phyloP scores from a whole-genome alignment of 2,888 invertebrate genomes.

The Ganaspis brasiliensis region DNA sequence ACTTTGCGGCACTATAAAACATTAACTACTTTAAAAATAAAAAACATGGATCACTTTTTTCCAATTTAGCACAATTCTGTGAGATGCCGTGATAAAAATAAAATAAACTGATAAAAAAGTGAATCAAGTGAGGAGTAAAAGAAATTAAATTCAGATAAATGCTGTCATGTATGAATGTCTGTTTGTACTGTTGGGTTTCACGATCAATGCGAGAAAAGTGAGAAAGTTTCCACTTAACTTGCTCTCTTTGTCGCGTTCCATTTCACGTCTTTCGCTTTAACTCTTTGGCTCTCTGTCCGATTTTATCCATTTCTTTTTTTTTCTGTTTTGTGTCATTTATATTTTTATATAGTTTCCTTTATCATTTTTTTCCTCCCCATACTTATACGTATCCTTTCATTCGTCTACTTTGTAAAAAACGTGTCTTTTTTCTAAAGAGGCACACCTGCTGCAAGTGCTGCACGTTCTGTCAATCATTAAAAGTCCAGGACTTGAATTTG shows the following conservation, averaged over 20 bases:
- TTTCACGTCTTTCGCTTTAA: neutral
- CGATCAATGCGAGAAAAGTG: neutral
- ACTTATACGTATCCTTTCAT: slow-evolving; percentile 41
- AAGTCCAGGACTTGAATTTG: slow-evolving; percentile 8
- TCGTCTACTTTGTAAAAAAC: neutral
- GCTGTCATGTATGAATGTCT: neutral
- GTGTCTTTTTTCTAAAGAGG: neutral
- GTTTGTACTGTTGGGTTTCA: neutral
- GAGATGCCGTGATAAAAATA: too few relatives aligned
- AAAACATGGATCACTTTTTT: too few relatives aligned
- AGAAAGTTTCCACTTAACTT: slow-evolving; percentile 4
- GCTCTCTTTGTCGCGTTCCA: neutral
- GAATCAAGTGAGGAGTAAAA: neutral
- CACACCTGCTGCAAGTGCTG: slow-evolving; percentile 1
- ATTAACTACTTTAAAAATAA: too few relatives aligned
- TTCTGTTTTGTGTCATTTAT: neutral
- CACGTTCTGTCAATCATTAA: slow-evolving; percentile 35
- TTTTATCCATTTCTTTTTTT: slow-evolving; percentile 23
- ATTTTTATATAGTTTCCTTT: slow-evolving; percentile 37
- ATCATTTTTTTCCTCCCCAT: slow-evolving; percentile 45
- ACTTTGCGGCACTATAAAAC: too few relatives aligned
- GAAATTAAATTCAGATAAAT: neutral
- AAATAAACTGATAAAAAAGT: neutral
- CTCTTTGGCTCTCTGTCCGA: neutral
- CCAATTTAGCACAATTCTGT: too few relatives aligned